phyloP scores from a whole-genome alignment of 2,888 invertebrate genomes.

The Agrilus cyanescens region DNA sequence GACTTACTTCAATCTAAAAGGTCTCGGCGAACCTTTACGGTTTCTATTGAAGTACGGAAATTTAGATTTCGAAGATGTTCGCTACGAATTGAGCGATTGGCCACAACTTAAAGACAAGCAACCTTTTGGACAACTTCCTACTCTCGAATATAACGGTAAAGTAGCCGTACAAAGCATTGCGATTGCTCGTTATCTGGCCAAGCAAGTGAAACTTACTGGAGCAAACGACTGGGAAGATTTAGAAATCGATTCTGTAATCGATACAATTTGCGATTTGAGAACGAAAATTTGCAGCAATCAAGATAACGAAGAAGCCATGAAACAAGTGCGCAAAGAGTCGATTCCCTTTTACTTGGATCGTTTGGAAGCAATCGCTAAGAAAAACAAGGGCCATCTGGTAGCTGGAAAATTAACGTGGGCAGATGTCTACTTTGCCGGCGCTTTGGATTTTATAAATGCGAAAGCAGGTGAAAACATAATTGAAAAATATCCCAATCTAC shows the following conservation, averaged over 20 bases:
- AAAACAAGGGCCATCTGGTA: slow-evolving; percentile 35
- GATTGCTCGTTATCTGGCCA: slow-evolving; percentile 49
- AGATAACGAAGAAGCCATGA: no score
- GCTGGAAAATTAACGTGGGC: slow-evolving; percentile 1
- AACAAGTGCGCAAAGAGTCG: slow-evolving; percentile 32
- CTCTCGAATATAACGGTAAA: slow-evolving; percentile 51
- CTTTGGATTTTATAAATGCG: no score
- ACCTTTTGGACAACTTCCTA: slow-evolving; percentile 51
- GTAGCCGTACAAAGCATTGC: slow-evolving; percentile 46
- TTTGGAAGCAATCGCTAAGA: slow-evolving; percentile 42
- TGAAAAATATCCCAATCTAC: no score
- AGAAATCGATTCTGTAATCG: slow-evolving; percentile 49
- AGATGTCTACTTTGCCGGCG: not conserved
- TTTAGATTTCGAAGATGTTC: slow-evolving; percentile 1
- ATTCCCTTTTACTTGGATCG: slow-evolving; percentile 45
- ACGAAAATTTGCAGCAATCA: not conserved
- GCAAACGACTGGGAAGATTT: slow-evolving; percentile 44
- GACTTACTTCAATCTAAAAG: not conserved
- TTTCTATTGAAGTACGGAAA: not conserved
- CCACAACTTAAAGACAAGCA: not conserved
- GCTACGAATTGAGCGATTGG: not conserved
- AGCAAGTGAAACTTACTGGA: slow-evolving; percentile 46
- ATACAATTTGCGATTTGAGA: slow-evolving; percentile 48
- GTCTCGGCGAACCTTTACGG: slow-evolving; percentile 1
- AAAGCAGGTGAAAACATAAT: no score